A percentile compares a stretch with the other conserved stretches of the same genome.
Conservation (phyloP, 2,797 vertebrate species). For the Enteromius afrohamiltoni region DNA sequence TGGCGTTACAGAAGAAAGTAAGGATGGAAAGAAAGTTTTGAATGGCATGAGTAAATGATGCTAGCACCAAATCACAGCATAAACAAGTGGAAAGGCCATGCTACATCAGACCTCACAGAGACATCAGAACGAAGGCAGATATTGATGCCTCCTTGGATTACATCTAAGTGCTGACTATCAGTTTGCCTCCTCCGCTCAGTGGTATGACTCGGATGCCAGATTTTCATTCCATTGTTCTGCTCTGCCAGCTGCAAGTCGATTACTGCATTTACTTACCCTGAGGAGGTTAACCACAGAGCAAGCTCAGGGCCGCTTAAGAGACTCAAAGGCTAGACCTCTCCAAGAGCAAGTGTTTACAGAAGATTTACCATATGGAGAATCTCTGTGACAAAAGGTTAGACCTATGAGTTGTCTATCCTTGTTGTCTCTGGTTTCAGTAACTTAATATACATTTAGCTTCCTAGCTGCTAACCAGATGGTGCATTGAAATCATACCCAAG, state of each 20-base stretch:
- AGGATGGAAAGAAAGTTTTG: background rate
- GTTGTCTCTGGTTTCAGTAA: constrained; percentile 39
- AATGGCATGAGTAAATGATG: background rate
- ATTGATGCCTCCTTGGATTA: constrained; percentile 59
- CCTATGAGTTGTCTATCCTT: constrained; percentile 4
- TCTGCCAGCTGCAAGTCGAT: constrained; percentile 51
- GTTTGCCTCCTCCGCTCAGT: constrained; percentile 51
- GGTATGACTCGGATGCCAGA: constrained; percentile 46
- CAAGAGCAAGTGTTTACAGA: constrained; percentile 12
- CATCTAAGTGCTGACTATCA: constrained; percentile 62
- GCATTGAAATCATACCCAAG: constrained; percentile 27
- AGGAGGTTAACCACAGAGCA: constrained; percentile 46
- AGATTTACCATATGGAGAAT: constrained; percentile 51
- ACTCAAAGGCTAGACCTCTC: constrained; percentile 24
- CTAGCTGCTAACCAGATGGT: constrained; percentile 57
- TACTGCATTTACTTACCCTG: constrained; percentile 52
- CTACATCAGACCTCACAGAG: constrained; percentile 24
- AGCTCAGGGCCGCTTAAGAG: constrained; percentile 22
- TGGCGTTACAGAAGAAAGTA: background rate
- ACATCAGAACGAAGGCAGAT: constrained; percentile 52
- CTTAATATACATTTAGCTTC: constrained; percentile 45
- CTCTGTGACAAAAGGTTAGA: background rate
- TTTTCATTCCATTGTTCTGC: constrained; percentile 51
- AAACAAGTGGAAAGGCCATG: constrained; percentile 13
- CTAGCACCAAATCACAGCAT: background rate